Percentiles rank a stretch among this genome's conserved stretches.
Conservation (phyloP, 1,140 invertebrate genomes). For the Sycophaga agraensis region DNA sequence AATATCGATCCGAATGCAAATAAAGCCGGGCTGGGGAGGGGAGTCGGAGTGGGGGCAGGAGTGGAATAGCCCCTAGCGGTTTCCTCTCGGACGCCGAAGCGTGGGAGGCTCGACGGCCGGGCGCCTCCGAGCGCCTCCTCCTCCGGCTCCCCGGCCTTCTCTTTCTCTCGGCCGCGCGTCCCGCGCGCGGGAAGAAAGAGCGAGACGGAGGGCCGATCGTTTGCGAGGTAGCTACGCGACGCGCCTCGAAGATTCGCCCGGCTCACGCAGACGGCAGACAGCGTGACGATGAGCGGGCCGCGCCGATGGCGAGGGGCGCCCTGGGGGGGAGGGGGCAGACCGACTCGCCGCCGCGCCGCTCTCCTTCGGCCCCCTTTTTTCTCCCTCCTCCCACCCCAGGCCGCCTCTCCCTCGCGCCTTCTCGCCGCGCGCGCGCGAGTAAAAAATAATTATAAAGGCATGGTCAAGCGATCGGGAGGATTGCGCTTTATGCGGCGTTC, state of each 20-base stretch:
- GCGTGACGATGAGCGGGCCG: slow-evolving; percentile 37
- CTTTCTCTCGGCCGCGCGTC: background rate
- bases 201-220: background rate
- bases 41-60: background rate
- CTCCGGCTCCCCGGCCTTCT: no score
- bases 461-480: background rate
- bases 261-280: slow-evolving; percentile 35
- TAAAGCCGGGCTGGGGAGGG: slow-evolving; percentile 1
- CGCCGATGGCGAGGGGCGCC: background rate
- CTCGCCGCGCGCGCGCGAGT: background rate
- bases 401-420: background rate
- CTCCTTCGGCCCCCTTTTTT: no score
- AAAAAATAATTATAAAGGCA: background rate
- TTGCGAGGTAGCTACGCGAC: background rate
- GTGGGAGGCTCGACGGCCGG: no score
- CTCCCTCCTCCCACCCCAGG: background rate
- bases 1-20: slow-evolving; percentile 31
- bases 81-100: no score
- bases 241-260: slow-evolving; percentile 3
- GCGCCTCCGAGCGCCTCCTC: no score
- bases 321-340: no score
- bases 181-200: background rate
- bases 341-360: no score
- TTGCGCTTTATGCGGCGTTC: no score
- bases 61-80: background rate